Evolutionary conservation across 2,888 invertebrate species (phyloP).

Genomic region (Eupithecia dodoneata): DNA sequence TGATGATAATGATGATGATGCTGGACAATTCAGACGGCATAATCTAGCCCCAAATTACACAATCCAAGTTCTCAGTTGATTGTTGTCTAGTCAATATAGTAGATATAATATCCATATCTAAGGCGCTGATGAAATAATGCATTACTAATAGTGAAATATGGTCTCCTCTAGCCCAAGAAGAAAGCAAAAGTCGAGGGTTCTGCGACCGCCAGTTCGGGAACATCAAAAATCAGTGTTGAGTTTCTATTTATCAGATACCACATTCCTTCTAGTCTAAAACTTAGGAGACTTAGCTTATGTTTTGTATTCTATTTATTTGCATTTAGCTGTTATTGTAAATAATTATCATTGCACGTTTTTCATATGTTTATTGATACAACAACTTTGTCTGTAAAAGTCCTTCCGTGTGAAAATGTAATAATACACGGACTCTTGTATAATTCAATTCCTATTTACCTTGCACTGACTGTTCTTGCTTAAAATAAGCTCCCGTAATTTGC

Average conservation of each 20-base stretch:
- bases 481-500: background rate
- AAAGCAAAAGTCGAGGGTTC: conserved; percentile 69
- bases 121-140: conserved; percentile 11
- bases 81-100: background rate
- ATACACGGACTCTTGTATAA: background rate
- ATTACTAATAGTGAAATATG: conserved; percentile 44
- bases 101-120: conserved; percentile 4
- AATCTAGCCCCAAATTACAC: background rate
- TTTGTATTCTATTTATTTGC: conserved; percentile 25
- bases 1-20: background rate
- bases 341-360: conserved; percentile 4
- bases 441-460: background rate
- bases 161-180: conserved; percentile 76
- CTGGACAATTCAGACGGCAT: background rate
- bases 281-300: conserved; percentile 16
- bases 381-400: conserved; percentile 34
- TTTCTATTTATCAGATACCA: conserved; percentile 34
- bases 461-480: background rate
- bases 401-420: background rate
- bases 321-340: conserved; percentile 14
- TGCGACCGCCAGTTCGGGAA: conserved; percentile 58
- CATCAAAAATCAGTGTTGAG: conserved; percentile 77
- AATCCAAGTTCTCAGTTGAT: background rate
- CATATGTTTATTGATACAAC: conserved; percentile 24
- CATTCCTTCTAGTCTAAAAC: conserved; percentile 8